Evolutionary conservation across 2,888 invertebrate species (phyloP), one percentile per base, ranked within the genome.

Genomic region (Drosophila picticornis): DNA sequence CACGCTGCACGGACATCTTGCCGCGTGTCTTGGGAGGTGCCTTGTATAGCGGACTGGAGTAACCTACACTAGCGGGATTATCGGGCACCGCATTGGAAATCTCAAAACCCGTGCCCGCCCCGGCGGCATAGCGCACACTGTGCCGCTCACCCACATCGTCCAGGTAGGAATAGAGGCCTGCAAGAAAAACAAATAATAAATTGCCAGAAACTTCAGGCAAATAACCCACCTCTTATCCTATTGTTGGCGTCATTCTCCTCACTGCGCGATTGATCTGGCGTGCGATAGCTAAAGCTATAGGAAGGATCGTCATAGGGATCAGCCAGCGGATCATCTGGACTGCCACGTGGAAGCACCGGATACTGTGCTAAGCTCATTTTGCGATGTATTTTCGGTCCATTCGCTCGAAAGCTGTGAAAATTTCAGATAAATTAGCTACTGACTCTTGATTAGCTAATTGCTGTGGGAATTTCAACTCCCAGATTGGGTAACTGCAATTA

Each of bases 231-330:
- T 92, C 94, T 94, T 0, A 95, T 94, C 87, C 95, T 94, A 0
- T 95, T 95, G 46, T 94, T 94, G 55, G 94, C 94, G 82, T 96
- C 95, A 40, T 95, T 94, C 69, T 94, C 94, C 92, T 97, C 96
- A 75, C 95, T 95, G 83, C 96, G 95, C 16, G 95, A 95, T 82
- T 96, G 95, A 2, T 95, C 95, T 53, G 95, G 93, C 0, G 96
- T 96, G 81, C 95, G 95, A 81, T 95, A 95, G 62, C 94, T 95
- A 90, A 95, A 97, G 64, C 94, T 95, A 91, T 96, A 97, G 77
- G 96, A 96, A 2, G 96, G 96, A 92, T 96, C 96, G 90, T 96
- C 96, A 79, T 94, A 96, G 19, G 96, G 96, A 92, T 96, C 96
- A 82, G 95, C 95, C 84, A 95, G 95, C 0, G 96, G 96, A 91